Percentiles rank a stretch among this genome's conserved stretches.
These are phyloP conservation scores for Spatula versicolor DNA, from an alignment of 2,797 vertebrate species.

Conservation along the genomic window DNA sequence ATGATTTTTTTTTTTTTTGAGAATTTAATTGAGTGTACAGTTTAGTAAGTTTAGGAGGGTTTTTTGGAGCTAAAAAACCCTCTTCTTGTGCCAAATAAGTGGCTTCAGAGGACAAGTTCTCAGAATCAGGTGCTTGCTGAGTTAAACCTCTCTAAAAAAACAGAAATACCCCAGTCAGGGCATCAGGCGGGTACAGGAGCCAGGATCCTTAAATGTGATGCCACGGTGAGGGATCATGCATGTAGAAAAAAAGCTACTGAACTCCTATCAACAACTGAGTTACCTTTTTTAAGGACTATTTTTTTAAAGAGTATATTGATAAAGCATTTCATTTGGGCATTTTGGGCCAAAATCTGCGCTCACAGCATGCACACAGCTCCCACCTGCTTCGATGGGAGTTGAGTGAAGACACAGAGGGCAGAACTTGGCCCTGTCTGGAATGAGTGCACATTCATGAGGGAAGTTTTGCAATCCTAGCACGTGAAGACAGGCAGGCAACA, in stretches of 20 bases:
- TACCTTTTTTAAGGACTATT: neutral
- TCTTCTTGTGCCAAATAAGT: neutral
- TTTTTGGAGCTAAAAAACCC: neutral
- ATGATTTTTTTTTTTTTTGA: neutral
- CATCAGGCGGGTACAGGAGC: constrained; percentile 18
- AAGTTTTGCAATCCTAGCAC: constrained; percentile 13
- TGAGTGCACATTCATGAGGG: constrained; percentile 19
- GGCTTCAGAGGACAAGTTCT: neutral
- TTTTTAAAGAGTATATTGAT: neutral
- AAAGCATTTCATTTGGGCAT: neutral
- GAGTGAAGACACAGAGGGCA: constrained; percentile 38
- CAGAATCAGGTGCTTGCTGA: neutral
- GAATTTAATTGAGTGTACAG: neutral
- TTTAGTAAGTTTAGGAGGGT: neutral
- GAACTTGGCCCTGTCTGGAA: constrained; percentile 48
- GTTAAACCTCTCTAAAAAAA: neutral
- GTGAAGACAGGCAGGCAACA: constrained; percentile 62
- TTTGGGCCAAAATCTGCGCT: constrained; percentile 22
- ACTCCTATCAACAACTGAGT: neutral
- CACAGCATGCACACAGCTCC: constrained; percentile 27
- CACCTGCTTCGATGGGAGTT: constrained; percentile 15
- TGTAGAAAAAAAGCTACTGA: neutral
- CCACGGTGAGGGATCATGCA: constrained; percentile 49
- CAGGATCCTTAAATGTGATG: constrained; percentile 28
- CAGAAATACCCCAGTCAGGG: constrained; percentile 61